These are phyloP conservation scores for Stigmatopora argus DNA, from an alignment of 2,113 vertebrate genomes.

Conservation along the genomic window DNA sequence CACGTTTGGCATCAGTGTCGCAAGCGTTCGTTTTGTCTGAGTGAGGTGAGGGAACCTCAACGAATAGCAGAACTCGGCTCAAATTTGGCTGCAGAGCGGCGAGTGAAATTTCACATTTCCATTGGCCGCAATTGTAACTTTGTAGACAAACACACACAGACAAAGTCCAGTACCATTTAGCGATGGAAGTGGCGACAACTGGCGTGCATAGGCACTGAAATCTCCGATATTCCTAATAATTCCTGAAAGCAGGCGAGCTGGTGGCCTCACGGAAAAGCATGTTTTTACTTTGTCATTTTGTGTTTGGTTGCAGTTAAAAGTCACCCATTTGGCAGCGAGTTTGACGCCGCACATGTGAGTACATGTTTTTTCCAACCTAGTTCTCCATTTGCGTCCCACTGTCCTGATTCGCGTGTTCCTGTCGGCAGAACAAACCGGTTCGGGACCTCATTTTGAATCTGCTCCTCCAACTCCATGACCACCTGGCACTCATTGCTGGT, in stretches of 20 bases:
- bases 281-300: constrained; percentile 2
- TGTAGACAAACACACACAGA: no score
- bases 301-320: constrained; percentile 56
- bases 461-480: constrained; percentile 87
- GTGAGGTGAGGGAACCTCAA: neutral
- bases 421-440: constrained; percentile 65
- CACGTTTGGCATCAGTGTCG: neutral
- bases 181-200: neutral
- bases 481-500: constrained; percentile 89
- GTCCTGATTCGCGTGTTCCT: no score
- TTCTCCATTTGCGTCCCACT: no score
- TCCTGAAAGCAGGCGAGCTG: neutral
- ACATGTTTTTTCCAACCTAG: neutral
- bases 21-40: neutral
- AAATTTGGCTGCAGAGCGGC: neutral
- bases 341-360: constrained; percentile 71
- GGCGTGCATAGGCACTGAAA: neutral
- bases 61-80: neutral
- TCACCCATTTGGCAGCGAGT: constrained; percentile 68
- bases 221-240: no score
- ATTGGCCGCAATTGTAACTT: neutral
- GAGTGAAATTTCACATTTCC: neutral
- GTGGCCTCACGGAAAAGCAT: neutral
- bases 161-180: neutral
- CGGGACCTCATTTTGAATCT: constrained; percentile 81